Conservation (phyloP, 1,140 invertebrate species). For the Dendrolimus kikuchii region DNA sequence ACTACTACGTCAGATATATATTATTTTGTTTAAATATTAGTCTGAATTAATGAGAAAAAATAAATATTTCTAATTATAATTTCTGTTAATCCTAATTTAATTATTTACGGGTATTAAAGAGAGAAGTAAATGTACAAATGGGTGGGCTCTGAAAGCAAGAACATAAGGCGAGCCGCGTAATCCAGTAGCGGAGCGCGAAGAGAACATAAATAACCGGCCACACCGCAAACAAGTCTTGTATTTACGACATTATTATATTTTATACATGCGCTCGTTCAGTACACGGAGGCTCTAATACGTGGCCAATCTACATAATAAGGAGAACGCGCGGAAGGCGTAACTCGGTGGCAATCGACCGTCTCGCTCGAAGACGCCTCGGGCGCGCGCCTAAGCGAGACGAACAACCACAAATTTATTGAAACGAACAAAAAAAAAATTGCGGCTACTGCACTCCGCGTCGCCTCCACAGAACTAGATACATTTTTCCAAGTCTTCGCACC, state of each 20-base stretch:
- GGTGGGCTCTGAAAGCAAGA: conserved; percentile 19
- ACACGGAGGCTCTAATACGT: conserved; percentile 62
- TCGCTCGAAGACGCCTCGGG: conserved; percentile 57
- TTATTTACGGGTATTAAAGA: background rate
- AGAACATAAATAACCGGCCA: conserved; percentile 57
- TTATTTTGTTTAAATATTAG: too few species aligned
- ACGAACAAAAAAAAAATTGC: conserved; percentile 63
- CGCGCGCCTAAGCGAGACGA: conserved; percentile 63
- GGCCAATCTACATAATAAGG: conserved; percentile 65
- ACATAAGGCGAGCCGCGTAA: conserved; percentile 49
- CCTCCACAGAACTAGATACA: conserved; percentile 70
- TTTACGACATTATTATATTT: conserved; percentile 68
- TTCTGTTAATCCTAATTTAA: background rate
- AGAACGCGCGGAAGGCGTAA: conserved; percentile 70
- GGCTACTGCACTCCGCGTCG: conserved; percentile 68
- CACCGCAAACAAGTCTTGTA: conserved; percentile 53
- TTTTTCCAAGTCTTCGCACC: conserved; percentile 61
- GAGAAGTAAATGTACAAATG: background rate
- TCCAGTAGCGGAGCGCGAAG: conserved; percentile 50
- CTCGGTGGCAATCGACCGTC: conserved; percentile 62
- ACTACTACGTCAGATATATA: too few species aligned
- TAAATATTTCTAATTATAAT: too few species aligned
- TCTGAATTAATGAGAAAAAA: too few species aligned
- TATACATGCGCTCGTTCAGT: conserved; percentile 56
- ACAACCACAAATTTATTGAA: conserved; percentile 71